Evolutionary conservation across 2,888 invertebrate genomes (phyloP).

Genomic region (Melanostoma mellinum): DNA sequence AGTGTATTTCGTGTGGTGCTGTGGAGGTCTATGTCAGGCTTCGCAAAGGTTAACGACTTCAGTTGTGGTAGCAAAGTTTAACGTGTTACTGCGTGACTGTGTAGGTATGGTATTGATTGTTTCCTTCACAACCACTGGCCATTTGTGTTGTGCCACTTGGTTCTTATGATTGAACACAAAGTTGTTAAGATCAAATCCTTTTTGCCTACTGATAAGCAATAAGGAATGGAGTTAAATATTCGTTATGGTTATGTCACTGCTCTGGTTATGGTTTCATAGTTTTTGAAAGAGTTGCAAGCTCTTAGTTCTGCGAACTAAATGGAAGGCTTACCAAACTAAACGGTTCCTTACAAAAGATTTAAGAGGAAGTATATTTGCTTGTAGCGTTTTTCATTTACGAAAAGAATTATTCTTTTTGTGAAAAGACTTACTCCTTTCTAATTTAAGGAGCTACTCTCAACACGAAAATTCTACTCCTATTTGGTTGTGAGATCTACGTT

Average conservation of each 20-base stretch:
- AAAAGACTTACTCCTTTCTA: too few species aligned
- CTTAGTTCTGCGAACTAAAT: too few species aligned
- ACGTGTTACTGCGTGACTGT: slow-evolving; percentile 29
- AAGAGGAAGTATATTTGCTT: too few species aligned
- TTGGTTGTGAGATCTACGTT: too few species aligned
- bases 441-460: too few species aligned
- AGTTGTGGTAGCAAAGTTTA: slow-evolving; percentile 11
- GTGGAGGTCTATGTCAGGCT: slow-evolving; percentile 41
- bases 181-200: slow-evolving; percentile 40
- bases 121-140: slow-evolving; percentile 35
- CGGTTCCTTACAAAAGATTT: neutral
- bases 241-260: slow-evolving; percentile 3
- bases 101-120: slow-evolving; percentile 28
- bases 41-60: slow-evolving; percentile 41
- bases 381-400: too few species aligned
- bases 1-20: neutral
- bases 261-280: neutral
- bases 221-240: neutral
- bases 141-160: slow-evolving; percentile 37
- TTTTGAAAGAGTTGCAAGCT: too few species aligned
- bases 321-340: too few species aligned
- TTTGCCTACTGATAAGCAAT: slow-evolving; percentile 32
- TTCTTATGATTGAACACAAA: slow-evolving; percentile 32
- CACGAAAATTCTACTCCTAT: too few species aligned
- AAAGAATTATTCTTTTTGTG: too few species aligned